These are phyloP conservation scores for Phalacrocorax pelagicus DNA, from an alignment of 2,113 vertebrate genomes.

Conservation along the genomic window DNA sequence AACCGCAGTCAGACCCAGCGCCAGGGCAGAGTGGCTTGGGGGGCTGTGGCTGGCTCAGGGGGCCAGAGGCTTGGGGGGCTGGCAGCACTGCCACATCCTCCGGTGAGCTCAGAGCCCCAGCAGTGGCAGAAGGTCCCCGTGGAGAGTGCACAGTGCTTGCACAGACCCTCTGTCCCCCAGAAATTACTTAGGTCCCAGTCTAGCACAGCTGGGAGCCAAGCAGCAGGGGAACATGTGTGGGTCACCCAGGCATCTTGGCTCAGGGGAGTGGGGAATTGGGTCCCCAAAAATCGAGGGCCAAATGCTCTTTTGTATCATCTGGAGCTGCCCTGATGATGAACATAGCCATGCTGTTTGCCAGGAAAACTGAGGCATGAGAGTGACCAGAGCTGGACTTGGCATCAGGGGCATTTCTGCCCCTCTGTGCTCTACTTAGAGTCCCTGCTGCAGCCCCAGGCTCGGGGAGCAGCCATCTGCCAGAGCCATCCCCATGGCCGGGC, in stretches of 20 bases:
- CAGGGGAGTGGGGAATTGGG: not conserved
- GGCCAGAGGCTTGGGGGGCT: not conserved
- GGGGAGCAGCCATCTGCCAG: not conserved
- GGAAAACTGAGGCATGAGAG: not conserved
- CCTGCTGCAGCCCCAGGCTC: not conserved
- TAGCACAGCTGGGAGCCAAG: not conserved
- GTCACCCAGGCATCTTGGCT: not conserved
- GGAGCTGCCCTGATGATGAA: not conserved
- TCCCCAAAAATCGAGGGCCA: not conserved
- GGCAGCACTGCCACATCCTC: not conserved
- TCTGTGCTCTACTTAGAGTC: not conserved
- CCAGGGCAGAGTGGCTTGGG: not conserved
- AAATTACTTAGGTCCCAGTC: not conserved
- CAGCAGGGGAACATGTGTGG: not conserved
- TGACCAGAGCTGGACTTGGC: not conserved
- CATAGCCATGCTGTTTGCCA: not conserved
- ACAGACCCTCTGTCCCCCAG: not conserved
- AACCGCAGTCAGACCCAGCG: accelerated
- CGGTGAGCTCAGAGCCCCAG: not conserved
- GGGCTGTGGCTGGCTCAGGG: accelerated
- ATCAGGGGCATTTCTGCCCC: not conserved
- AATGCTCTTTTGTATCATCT: not conserved
- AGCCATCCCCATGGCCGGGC: not conserved
- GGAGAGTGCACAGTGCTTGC: accelerated
- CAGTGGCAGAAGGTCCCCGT: not conserved